Evolutionary conservation across 53 echinoderm and acorn worm species (phyloP), one percentile per base, ranked within the genome.

Genomic region (Temnopleurus reevesii): DNA sequence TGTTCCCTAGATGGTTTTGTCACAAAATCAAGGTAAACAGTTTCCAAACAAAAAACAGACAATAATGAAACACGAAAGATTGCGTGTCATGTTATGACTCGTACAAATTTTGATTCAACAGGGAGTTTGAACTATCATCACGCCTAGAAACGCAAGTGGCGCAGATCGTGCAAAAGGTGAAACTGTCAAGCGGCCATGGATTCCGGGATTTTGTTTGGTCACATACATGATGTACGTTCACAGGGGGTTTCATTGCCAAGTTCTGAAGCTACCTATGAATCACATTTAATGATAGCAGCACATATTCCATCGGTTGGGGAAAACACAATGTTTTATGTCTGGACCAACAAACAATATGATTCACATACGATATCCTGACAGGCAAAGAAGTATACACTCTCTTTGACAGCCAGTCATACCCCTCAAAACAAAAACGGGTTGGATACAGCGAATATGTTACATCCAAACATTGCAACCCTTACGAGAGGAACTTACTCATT

Each of bases 401-500:
- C 29, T 55, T 17, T 21, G 3, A 55, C 61, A 12, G 34, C 33
- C 12, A 34, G 34, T 13, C 34, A 29, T 63, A 63, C 4, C 30
- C 63, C 33, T 31, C 30, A 13, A 34, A 63, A 4, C 30, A 63
- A 56, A n/a, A 23, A 63, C 30, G 29, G 8, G 63, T 30, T 63
- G 63, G 63, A 63, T 9, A 33, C 30, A 63, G 33, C 19, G 18
- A 31, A 63, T 34, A 30, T 34, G 63, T 63, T 33, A 63, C 63
- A 63, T 31, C 34, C 34, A 63, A 63, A 63, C 34, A 63, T 63
- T 34, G 34, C 63, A 34, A 15, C 63, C 63, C 63, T 63, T 63
- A 33, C 30, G 24, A 77, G 77, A 77, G 77, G 77, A 77, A 77
- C 45, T 45, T 77, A 77, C 23, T 77, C 77, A 77, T 46, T 25